A percentile compares a stretch with the other conserved stretches of the same genome.
Evolutionary conservation across 2,113 vertebrate species (phyloP).

Genomic region (Calyptommatus sinebrachiatus): DNA sequence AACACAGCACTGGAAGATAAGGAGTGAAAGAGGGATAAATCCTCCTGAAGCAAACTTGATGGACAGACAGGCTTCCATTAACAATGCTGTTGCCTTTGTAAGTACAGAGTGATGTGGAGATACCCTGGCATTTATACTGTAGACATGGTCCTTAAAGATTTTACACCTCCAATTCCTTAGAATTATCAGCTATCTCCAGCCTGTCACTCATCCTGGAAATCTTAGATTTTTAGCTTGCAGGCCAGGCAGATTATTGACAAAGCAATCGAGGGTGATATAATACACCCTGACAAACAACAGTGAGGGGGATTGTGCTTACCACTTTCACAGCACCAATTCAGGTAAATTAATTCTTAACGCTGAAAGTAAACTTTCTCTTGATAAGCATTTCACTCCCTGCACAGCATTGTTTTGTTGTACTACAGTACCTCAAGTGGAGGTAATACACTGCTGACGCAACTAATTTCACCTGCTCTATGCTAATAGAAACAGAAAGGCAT

Average conservation of each 20-base stretch:
- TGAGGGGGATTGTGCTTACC: conserved; percentile 76
- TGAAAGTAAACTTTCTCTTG: conserved; percentile 74
- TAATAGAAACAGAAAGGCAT: conserved; percentile 40
- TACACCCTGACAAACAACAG: conserved; percentile 87
- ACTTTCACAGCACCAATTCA: conserved; percentile 66
- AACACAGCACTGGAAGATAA: conserved; percentile 85
- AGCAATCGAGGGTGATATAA: conserved; percentile 92
- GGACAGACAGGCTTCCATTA: conserved; percentile 95
- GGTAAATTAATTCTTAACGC: conserved; percentile 78
- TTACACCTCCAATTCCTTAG: conserved; percentile 97
- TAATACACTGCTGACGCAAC: conserved; percentile 39
- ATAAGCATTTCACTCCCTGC: conserved; percentile 62
- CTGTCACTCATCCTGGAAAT: conserved; percentile 92
- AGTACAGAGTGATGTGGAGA: conserved; percentile 93
- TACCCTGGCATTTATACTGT: conserved; percentile 96
- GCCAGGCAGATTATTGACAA: conserved; percentile 93
- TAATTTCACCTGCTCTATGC: conserved; percentile 57
- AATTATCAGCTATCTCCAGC: conserved; percentile 96
- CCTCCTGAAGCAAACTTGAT: conserved; percentile 85
- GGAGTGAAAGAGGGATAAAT: conserved; percentile 90
- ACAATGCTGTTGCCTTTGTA: conserved; percentile 92
- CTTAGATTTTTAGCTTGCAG: conserved; percentile 85
- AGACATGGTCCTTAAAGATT: conserved; percentile 98
- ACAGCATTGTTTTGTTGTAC: conserved; percentile 28
- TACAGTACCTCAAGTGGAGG: background rate